A percentile compares a stretch with the other conserved stretches of the same genome.
Conservation (phyloP, 2,113 vertebrate species). For the Hyla sarda region DNA sequence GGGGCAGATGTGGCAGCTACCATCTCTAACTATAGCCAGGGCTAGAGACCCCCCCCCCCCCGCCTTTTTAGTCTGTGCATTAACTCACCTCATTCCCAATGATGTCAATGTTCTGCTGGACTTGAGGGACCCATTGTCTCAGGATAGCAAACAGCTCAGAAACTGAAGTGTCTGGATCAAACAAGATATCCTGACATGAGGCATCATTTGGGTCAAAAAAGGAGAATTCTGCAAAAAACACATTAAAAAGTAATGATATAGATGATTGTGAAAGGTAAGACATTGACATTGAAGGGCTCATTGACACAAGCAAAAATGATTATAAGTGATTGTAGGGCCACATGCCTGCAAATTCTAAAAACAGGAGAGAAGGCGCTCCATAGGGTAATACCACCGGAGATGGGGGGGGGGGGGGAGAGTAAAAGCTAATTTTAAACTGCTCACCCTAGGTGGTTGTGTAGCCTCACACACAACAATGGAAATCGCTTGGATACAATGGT, state of each 20-base stretch:
- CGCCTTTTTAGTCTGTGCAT: neutral
- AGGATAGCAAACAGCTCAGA: conserved; percentile 96
- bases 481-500: too few relatives aligned
- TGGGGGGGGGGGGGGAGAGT: too few relatives aligned
- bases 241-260: too few relatives aligned
- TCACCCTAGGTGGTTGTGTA: too few relatives aligned
- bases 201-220: conserved; percentile 96
- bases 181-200: conserved; percentile 89
- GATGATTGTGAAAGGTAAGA: neutral
- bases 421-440: too few relatives aligned
- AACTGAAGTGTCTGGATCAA: conserved; percentile 87
- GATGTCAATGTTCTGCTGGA: conserved; percentile 91
- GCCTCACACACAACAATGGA: too few relatives aligned
- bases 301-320: too few relatives aligned
- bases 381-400: too few relatives aligned
- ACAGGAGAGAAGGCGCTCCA: too few relatives aligned
- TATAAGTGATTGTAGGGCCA: too few relatives aligned
- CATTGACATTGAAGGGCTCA: too few relatives aligned
- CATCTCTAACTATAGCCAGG: neutral
- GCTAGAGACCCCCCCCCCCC: neutral
- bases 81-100: conserved; percentile 89
- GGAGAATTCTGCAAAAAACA: conserved; percentile 89
- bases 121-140: conserved; percentile 97
- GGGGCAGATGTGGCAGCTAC: neutral
- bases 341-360: too few relatives aligned